Base-by-base conservation (phyloP, 2,113 vertebrate species). In the Ageneiosus marmoratus region DNA sequence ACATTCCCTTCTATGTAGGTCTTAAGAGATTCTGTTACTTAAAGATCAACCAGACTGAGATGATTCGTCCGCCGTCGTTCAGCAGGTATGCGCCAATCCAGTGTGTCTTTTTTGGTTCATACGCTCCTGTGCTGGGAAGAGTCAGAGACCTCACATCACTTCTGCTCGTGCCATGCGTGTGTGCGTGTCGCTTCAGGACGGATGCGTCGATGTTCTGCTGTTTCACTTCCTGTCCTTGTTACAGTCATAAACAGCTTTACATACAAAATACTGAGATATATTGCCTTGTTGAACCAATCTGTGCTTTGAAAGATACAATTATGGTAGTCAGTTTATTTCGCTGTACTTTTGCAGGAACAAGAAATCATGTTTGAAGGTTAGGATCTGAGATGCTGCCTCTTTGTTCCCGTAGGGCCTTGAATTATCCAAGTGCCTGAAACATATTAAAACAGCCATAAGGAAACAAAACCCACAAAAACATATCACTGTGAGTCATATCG, bases 271-370 rank as follows among this genome's bases (percentile, higher is more conserved):
- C 85, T 37, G 81, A 88, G 84, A 72, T 88, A 89, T 82, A 88
- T 89, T 75, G 77, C 90, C 88, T 58, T 84, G 48, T 82, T 78
- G 72, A 81, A 90, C 87, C 88, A 74, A 87, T 92, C 93, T 95
- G 94, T 94, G 94, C 94, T 95, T 95, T 94, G 50, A 81, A 78
- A 81, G 76, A 82, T 78, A 79, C 48, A 62, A 74, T 89, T 91
- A 90, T 85, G 79, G 60, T 15, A 44, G 86, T 82, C 82, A 87
- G 86, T 90, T 87, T 80, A 80, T 92, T 86, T 81, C 78, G 74
- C 79, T 86, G 86, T n/a, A 83, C 79, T 87, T n/a, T 79, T 82
- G 77, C 86, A 89, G 90, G 87, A 88, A 86, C 84, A 58, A 77
- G 72, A 83, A 84, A 77, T 85, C 72, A 79, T 83, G 32, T 80